Base-by-base conservation (phyloP, 2,797 vertebrate species). In the Garrulus glandarius region DNA sequence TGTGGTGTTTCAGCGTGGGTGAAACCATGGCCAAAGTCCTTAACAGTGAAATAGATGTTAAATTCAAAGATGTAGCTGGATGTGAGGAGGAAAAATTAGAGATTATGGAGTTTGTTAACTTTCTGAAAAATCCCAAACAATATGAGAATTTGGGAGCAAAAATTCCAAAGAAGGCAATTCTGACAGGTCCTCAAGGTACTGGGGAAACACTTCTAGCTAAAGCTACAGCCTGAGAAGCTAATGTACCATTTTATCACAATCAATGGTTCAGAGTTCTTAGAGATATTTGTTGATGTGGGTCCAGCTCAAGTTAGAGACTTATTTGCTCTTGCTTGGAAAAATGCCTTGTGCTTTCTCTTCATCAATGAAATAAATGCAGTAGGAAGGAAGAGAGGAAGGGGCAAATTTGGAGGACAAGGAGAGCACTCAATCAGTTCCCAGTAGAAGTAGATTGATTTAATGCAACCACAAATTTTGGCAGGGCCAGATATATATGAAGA, bases 371-470 rank as follows among this genome's bases (percentile, higher is more conserved):
- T 99, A 6, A 98, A 99, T 19, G 98, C 98, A 0, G 98, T 99
- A 18, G 99, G 99, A 21, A 98, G 99, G 52, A 99, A 99, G 87
- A 97, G 99, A 89, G 99, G 99, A 49, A 97, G 98, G 29, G 98
- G 98, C 14, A 99, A 98, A 97, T 99, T 99, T 13, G 99, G 98
- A 20, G 99, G 99, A 2, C 98, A 99, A 97, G 99, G 98, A 26
- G 98, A 99, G 91, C 98, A 0, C 97, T 99, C 72, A 32, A 43
- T 18, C 18, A 99, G 93, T 97, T 99, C 72, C 98, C 99, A 68
- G 99, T 99, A 79, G 99, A 99, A 98, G 99, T 99, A 99, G 98
- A 99, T 39, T 98, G 98, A 18, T 99, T 99, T 98, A 99, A 99
- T 97, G 99, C 98, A 6, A 98, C 98, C 3, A 98, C 98, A 65